A percentile compares a stretch with the other conserved stretches of the same genome.
phyloP scores from a whole-genome alignment of 2,888 invertebrate genomes.

The Dromius quadrimaculatus region DNA sequence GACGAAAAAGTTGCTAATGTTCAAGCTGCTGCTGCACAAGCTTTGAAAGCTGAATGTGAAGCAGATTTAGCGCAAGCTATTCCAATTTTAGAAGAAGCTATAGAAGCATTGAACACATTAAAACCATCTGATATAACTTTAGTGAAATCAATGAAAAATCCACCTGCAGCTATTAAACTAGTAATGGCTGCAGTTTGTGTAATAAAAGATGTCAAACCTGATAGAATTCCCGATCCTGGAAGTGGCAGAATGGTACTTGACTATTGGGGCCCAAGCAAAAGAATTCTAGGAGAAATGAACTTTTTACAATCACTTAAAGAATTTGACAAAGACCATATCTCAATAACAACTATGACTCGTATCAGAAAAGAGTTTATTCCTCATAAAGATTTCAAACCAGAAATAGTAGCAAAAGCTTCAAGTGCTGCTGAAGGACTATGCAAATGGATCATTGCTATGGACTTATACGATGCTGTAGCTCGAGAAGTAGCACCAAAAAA shows the following conservation, averaged over 20 bases:
- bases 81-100: conserved; percentile 83
- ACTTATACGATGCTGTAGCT: conserved; percentile 87
- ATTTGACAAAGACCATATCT: conserved; percentile 89
- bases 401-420: conserved; percentile 87
- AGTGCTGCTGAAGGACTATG: conserved; percentile 94
- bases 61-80: conserved; percentile 90
- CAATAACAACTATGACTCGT: conserved; percentile 77
- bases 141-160: conserved; percentile 91
- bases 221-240: conserved; percentile 79
- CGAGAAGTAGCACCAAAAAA: conserved; percentile 89
- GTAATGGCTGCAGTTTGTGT: conserved; percentile 94
- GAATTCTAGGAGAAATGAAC: conserved; percentile 83
- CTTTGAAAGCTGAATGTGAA: conserved; percentile 90
- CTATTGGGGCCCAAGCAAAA: conserved; percentile 89
- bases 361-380: conserved; percentile 81
- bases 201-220: conserved; percentile 83
- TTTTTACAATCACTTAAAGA: conserved; percentile 81
- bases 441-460: conserved; percentile 92
- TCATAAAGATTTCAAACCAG: conserved; percentile 83
- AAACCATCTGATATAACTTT: conserved; percentile 88
- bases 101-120: conserved; percentile 83
- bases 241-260: conserved; percentile 79
- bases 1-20: conserved; percentile 91
- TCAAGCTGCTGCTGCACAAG: conserved; percentile 87
- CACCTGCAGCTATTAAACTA: conserved; percentile 83